phyloP scores from a whole-genome alignment of 2,888 invertebrate genomes.

The Cactoblastis cactorum region DNA sequence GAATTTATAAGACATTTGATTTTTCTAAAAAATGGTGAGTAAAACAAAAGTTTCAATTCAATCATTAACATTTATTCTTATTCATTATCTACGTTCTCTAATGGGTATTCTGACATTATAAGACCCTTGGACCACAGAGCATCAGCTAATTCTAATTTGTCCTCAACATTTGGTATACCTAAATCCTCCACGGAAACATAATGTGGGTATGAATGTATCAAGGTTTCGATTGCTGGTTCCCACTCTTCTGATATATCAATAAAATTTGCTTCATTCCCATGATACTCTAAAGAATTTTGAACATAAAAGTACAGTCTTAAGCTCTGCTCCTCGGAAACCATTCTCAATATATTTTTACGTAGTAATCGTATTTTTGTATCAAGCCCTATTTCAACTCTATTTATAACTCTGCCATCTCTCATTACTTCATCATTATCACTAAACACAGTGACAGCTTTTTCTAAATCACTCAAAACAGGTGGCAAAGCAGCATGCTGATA shows the following conservation, averaged over 20 bases:
- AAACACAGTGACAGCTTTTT: constrained; percentile 84
- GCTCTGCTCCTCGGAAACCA: constrained; percentile 80
- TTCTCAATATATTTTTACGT: constrained; percentile 75
- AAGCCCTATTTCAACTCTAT: constrained; percentile 82
- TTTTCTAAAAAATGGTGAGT: background rate
- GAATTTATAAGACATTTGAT: too few relatives aligned
- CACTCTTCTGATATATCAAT: constrained; percentile 85
- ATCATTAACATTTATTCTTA: constrained; percentile 37
- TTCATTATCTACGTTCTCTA: constrained; percentile 69
- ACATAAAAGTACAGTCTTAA: constrained; percentile 88
- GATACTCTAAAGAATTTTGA: constrained; percentile 92
- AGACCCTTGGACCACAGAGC: constrained; percentile 92
- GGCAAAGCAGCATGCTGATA: constrained; percentile 94
- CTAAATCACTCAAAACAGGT: constrained; percentile 84
- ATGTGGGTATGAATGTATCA: constrained; percentile 87
- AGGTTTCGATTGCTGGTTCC: constrained; percentile 83
- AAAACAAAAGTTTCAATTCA: constrained; percentile 14
- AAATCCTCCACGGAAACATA: constrained; percentile 86
- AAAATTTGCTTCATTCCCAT: constrained; percentile 84
- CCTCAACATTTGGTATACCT: constrained; percentile 81
- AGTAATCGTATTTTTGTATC: constrained; percentile 81
- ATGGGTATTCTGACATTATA: constrained; percentile 84
- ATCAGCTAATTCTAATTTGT: constrained; percentile 82
- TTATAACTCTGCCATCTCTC: constrained; percentile 79
- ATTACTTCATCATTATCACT: constrained; percentile 85